These are phyloP conservation scores for Colossoma macropomum DNA, from an alignment of 2,113 vertebrate genomes.

Conservation along the genomic window DNA sequence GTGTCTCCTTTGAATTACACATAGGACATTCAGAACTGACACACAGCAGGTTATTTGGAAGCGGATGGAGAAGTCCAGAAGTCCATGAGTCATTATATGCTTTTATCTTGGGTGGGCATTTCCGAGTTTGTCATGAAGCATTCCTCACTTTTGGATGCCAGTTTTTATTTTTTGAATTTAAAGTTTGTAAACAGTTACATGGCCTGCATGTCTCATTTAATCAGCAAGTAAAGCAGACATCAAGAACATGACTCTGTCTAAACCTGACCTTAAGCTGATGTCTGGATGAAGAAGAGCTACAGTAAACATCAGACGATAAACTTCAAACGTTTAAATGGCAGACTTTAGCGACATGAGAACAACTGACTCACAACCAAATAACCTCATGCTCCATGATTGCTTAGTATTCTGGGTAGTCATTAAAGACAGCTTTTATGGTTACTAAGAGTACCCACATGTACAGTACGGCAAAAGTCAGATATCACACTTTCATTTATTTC, in stretches of 20 bases:
- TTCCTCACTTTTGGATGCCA: not conserved
- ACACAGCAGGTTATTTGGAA: not conserved
- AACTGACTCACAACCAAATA: no score
- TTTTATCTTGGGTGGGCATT: not conserved
- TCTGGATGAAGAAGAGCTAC: not conserved
- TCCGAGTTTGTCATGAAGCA: not conserved
- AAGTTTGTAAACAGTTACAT: not conserved
- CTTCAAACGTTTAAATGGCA: not conserved
- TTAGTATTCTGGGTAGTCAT: no score
- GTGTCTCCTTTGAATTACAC: not conserved
- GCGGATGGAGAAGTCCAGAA: not conserved
- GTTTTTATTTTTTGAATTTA: not conserved
- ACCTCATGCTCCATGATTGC: no score
- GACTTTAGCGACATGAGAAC: no score
- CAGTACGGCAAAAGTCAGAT: no score
- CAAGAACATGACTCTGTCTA: no score
- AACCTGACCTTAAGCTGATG: no score
- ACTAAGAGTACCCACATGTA: no score
- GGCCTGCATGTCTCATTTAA: not conserved
- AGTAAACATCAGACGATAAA: not conserved
- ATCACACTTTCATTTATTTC: no score
- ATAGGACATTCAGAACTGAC: not conserved
- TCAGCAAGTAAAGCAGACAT: no score
- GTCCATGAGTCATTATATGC: not conserved
- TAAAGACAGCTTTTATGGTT: no score